These are phyloP conservation scores for Spilogale gracilis DNA, from an alignment of 2,113 vertebrate species.

Conservation along the genomic window DNA sequence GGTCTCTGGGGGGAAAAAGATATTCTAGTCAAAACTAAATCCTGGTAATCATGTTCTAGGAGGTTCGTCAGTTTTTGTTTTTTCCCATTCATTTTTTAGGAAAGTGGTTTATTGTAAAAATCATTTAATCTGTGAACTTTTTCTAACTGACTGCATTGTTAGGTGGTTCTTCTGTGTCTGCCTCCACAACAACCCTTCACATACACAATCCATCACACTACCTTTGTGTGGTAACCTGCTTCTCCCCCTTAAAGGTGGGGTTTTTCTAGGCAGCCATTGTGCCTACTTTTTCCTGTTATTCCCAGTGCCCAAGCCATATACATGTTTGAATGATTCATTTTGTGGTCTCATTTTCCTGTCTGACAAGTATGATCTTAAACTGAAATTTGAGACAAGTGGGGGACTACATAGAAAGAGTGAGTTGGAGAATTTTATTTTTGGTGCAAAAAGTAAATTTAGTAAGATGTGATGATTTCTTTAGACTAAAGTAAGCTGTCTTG, in stretches of 20 bases:
- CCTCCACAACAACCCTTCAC: neutral
- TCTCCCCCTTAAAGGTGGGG: neutral
- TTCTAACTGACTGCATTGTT: constrained; percentile 21
- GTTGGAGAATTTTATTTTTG: constrained; percentile 50
- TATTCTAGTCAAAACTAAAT: constrained; percentile 40
- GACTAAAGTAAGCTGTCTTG: constrained; percentile 32
- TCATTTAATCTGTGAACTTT: constrained; percentile 36
- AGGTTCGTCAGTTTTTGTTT: constrained; percentile 23
- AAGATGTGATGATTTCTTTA: neutral
- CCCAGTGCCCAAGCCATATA: neutral
- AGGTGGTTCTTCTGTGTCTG: neutral
- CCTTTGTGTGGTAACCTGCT: constrained; percentile 52
- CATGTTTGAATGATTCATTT: neutral
- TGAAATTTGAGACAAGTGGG: constrained; percentile 45
- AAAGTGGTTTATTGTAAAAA: neutral
- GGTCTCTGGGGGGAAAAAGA: constrained; percentile 4
- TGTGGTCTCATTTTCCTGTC: constrained; percentile 28
- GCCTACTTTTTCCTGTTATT: neutral
- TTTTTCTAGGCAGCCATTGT: neutral
- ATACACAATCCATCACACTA: neutral
- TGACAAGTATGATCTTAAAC: constrained; percentile 19
- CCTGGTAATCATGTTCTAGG: constrained; percentile 33
- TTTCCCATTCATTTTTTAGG: neutral
- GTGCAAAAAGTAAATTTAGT: constrained; percentile 35
- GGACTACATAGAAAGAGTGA: neutral